A percentile compares a stretch with the other conserved stretches of the same genome.
These are phyloP conservation scores for Trypoxylon attenuatum DNA, from an alignment of 2,888 invertebrate genomes.

Conservation along the genomic window DNA sequence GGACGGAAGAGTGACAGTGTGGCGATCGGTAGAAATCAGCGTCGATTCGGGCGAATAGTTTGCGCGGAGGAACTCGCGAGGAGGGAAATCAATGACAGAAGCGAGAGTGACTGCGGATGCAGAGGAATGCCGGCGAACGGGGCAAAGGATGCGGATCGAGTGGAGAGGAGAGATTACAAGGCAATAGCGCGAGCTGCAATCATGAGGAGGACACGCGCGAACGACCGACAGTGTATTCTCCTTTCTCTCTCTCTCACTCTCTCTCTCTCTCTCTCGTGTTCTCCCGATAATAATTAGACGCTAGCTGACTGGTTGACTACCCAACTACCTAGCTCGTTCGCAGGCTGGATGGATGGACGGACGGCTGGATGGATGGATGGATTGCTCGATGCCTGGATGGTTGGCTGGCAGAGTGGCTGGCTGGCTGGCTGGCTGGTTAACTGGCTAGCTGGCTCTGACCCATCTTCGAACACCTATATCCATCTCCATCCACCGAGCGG, in stretches of 20 bases:
- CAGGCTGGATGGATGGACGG: conserved; percentile 16
- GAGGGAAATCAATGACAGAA: conserved; percentile 59
- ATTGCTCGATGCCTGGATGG: no score
- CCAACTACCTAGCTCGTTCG: conserved; percentile 13
- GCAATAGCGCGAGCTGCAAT: conserved; percentile 65
- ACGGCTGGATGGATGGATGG: conserved; percentile 23
- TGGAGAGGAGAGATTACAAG: conserved; percentile 63
- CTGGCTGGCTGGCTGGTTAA: conserved; percentile 30
- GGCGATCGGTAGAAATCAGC: background rate
- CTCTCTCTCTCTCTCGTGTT: conserved; percentile 58
- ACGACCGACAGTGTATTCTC: conserved; percentile 59
- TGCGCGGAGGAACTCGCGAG: conserved; percentile 19
- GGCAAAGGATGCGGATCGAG: conserved; percentile 34
- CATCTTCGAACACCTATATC: background rate
- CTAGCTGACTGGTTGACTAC: conserved; percentile 35
- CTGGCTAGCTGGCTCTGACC: background rate
- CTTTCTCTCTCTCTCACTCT: conserved; percentile 58
- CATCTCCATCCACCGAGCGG: background rate
- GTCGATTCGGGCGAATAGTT: conserved; percentile 15
- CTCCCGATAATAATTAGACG: conserved; percentile 67
- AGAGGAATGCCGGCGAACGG: conserved; percentile 17
- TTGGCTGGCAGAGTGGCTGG: conserved; percentile 34
- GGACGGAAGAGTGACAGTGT: no score
- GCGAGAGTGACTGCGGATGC: conserved; percentile 41
- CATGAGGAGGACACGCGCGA: conserved; percentile 59